phyloP scores from a whole-genome alignment of 2,113 vertebrate genomes.

The Protobothrops mucrosquamatus region DNA sequence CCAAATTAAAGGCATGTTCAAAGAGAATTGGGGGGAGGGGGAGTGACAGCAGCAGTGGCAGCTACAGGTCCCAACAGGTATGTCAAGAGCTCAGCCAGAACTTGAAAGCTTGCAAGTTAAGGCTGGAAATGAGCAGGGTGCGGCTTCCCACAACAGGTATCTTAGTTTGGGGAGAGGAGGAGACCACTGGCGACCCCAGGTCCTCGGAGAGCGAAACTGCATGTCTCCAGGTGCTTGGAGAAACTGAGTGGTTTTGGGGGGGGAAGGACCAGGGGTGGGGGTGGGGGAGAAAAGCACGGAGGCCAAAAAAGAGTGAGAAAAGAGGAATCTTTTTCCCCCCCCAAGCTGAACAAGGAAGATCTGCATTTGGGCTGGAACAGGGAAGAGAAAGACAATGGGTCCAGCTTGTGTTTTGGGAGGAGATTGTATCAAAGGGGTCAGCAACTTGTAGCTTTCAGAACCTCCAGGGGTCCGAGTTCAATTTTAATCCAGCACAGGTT shows the following conservation, averaged over 20 bases:
- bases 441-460: not conserved
- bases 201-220: conserved; percentile 3
- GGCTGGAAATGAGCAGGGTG: conserved; percentile 58
- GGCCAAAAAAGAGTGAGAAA: fast-evolving
- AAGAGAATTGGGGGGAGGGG: conserved; percentile 22
- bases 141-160: conserved; percentile 28
- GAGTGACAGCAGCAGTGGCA: not conserved
- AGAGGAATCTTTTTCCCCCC: not conserved
- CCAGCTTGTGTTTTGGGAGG: not conserved
- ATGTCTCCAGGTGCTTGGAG: not conserved
- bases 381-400: not conserved
- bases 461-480: not conserved
- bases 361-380: not conserved
- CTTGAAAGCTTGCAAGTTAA: conserved; percentile 38
- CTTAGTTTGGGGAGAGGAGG: not conserved
- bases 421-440: not conserved
- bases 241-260: fast-evolving
- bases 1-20: conserved; percentile 50
- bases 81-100: conserved; percentile 7
- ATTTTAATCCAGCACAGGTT: not conserved
- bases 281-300: not conserved
- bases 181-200: not conserved
- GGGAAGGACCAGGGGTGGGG: too few species aligned
- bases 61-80: conserved; percentile 49
- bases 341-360: too few species aligned